Evolutionary conservation across 2,888 invertebrate genomes (phyloP).

Genomic region (Steinernema carpocapsae): DNA sequence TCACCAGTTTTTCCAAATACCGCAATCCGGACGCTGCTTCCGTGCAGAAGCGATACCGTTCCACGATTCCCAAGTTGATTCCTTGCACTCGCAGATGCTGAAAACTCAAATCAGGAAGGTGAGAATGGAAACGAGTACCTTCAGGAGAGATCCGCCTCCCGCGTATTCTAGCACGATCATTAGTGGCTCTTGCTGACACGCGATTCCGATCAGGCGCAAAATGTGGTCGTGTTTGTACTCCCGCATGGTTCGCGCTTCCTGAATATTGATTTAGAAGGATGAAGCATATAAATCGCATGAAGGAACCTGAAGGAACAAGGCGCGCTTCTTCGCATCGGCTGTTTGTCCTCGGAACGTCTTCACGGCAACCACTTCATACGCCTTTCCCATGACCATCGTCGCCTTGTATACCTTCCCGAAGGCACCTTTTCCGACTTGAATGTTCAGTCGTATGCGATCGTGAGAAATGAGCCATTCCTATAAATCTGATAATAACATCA

Average conservation of each 20-base stretch:
- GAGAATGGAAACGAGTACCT: no score
- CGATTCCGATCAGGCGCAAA: constrained; percentile 21
- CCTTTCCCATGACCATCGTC: neutral
- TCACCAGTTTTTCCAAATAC: constrained; percentile 27
- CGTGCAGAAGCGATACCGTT: constrained; percentile 9
- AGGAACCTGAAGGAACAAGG: neutral
- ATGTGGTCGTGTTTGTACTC: constrained; percentile 30
- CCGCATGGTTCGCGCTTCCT: constrained; percentile 32
- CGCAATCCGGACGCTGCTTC: constrained; percentile 31
- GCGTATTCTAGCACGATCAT: constrained; percentile 35
- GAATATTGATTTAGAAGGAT: neutral
- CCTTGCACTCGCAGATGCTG: constrained; percentile 16
- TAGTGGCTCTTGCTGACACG: constrained; percentile 34
- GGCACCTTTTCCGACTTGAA: constrained; percentile 23
- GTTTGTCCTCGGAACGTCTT: constrained; percentile 7
- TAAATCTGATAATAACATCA: neutral
- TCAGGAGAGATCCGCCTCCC: constrained; percentile 34
- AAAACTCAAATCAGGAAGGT: no score
- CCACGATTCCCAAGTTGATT: neutral
- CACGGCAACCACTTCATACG: neutral
- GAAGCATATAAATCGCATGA: no score
- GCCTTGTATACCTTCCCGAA: constrained; percentile 1
- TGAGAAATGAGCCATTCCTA: constrained; percentile 16
- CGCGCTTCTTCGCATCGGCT: neutral
- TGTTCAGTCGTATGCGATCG: constrained; percentile 26